Evolutionary conservation across 2,888 invertebrate species (phyloP).

Genomic region (Oithona nana): DNA sequence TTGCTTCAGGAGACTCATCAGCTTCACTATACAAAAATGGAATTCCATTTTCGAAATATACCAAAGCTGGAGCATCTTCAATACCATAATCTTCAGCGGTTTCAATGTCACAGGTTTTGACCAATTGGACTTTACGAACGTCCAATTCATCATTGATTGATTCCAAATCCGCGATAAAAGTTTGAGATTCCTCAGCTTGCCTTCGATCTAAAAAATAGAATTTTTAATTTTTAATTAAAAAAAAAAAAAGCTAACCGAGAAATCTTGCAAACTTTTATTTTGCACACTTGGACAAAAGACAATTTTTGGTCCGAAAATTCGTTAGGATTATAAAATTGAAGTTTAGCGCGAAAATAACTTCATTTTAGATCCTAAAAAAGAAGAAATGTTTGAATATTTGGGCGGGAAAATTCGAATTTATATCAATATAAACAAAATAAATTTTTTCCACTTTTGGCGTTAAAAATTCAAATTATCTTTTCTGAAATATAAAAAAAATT

Average conservation of each 20-base stretch:
- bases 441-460: too few species aligned
- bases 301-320: too few species aligned
- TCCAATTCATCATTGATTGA: conserved; percentile 86
- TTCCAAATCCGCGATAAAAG: conserved; percentile 63
- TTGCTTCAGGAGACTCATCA: conserved; percentile 63
- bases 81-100: conserved; percentile 78
- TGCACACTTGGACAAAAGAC: neutral
- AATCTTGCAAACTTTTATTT: neutral
- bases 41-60: conserved; percentile 76
- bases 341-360: too few species aligned
- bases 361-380: too few species aligned
- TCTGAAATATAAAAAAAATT: too few species aligned
- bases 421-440: too few species aligned
- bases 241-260: conserved; percentile 12
- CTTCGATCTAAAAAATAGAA: conserved; percentile 47
- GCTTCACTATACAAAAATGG: conserved; percentile 44
- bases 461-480: too few species aligned
- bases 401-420: too few species aligned
- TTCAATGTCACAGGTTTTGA: conserved; percentile 71
- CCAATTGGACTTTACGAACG: conserved; percentile 65
- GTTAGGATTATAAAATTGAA: too few species aligned
- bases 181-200: conserved; percentile 66
- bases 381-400: too few species aligned
- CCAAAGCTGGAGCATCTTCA: conserved; percentile 60
- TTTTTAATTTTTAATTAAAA: conserved; percentile 1